Percentiles rank a stretch among this genome's conserved stretches.
These are phyloP conservation scores for Archips xylosteana DNA, from an alignment of 2,888 invertebrate species.

Conservation along the genomic window DNA sequence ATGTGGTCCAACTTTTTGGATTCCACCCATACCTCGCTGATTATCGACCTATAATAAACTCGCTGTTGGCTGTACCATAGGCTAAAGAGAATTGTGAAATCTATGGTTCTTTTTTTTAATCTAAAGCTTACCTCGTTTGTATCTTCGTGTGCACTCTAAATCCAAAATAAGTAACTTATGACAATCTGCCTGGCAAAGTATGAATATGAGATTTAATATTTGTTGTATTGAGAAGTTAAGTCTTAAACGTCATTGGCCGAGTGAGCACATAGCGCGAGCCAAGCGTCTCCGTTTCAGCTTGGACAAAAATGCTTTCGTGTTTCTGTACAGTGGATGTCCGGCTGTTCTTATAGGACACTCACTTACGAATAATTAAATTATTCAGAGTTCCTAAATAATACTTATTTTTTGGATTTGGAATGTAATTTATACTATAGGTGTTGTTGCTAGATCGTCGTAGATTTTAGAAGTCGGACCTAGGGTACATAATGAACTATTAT, in stretches of 20 bases:
- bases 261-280: too few relatives aligned
- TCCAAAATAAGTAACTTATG: conserved; percentile 15
- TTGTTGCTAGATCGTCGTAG: conserved; percentile 51
- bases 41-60: background rate
- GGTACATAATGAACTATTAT: conserved; percentile 24
- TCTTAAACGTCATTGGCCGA: too few relatives aligned
- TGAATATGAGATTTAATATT: background rate
- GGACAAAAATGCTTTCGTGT: too few relatives aligned
- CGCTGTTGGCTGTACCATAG: conserved; percentile 6
- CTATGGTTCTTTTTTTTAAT: conserved; percentile 15
- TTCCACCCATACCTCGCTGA: too few relatives aligned
- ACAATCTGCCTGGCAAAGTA: background rate
- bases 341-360: too few relatives aligned
- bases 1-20: too few relatives aligned
- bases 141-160: conserved; percentile 18
- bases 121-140: conserved; percentile 35
- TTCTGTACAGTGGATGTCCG: too few relatives aligned
- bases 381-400: background rate
- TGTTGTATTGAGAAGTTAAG: too few relatives aligned
- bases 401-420: conserved; percentile 18
- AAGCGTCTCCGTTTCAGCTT: too few relatives aligned
- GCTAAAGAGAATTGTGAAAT: background rate
- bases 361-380: background rate
- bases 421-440: conserved; percentile 45
- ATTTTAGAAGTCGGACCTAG: conserved; percentile 48